Evolutionary conservation across 2,113 vertebrate genomes (phyloP).

Genomic region (Lophura nycthemera): DNA sequence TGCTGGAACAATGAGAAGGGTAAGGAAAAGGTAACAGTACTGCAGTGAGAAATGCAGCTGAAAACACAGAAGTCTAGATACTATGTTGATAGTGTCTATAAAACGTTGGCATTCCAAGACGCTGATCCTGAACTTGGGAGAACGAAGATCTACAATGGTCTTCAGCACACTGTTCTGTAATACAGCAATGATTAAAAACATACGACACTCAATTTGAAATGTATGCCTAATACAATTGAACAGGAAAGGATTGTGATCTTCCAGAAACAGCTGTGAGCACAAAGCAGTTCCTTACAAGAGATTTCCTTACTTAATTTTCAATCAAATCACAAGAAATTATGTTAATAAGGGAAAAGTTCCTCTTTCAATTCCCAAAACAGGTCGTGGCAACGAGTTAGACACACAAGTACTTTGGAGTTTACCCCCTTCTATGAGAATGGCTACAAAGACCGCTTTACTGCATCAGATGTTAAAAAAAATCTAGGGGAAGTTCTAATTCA

Average conservation of each 20-base stretch:
- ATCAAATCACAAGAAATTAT: background rate
- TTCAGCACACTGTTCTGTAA: background rate
- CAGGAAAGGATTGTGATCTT: background rate
- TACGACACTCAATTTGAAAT: background rate
- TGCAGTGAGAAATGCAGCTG: background rate
- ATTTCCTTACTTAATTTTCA: background rate
- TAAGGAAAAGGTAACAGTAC: background rate
- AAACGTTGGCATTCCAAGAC: background rate
- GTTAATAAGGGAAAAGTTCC: background rate
- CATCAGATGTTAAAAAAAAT: background rate
- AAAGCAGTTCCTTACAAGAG: background rate
- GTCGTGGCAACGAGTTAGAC: background rate
- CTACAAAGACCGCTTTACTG: background rate
- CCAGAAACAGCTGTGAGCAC: background rate
- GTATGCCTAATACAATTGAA: background rate
- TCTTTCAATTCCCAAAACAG: background rate
- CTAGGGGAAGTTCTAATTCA: background rate
- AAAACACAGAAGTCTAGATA: background rate
- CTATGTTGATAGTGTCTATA: background rate
- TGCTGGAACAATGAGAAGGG: background rate
- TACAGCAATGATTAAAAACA: background rate
- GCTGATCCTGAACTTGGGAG: background rate
- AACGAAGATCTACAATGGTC: background rate
- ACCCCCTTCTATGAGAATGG: background rate
- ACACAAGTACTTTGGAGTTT: background rate